Evolutionary conservation across 2,797 vertebrate genomes (phyloP).

Genomic region (Limosa lapponica): DNA sequence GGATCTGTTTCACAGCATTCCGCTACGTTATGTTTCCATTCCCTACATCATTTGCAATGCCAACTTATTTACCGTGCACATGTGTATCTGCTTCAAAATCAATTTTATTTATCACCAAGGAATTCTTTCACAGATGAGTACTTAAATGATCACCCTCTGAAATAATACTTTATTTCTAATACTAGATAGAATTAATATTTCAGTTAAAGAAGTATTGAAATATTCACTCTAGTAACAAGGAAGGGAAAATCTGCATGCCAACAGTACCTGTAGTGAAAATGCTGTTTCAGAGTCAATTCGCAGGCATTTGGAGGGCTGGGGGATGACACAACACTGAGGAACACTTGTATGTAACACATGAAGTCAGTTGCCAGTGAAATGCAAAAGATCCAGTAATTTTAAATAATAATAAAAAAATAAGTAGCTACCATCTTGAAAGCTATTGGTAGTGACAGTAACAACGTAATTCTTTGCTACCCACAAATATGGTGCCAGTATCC

Average conservation of each 20-base stretch:
- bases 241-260: slow-evolving; percentile 51
- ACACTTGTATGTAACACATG: slow-evolving; percentile 43
- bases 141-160: slow-evolving; percentile 51
- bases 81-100: slow-evolving; percentile 36
- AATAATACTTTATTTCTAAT: slow-evolving; percentile 63
- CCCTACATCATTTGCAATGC: background rate
- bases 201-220: slow-evolving; percentile 39
- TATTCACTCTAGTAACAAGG: slow-evolving; percentile 45
- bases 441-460: background rate
- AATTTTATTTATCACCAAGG: slow-evolving; percentile 43
- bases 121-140: slow-evolving; percentile 58
- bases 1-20: background rate
- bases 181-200: slow-evolving; percentile 56
- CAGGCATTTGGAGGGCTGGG: slow-evolving; percentile 27
- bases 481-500: background rate
- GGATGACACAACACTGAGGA: slow-evolving; percentile 49
- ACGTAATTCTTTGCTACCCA: background rate
- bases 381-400: background rate
- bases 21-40: background rate
- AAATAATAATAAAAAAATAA: background rate
- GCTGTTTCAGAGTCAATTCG: slow-evolving; percentile 26
- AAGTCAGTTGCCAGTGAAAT: slow-evolving; percentile 37
- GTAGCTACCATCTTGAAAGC: background rate
- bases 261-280: slow-evolving; percentile 60
- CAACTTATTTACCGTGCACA: slow-evolving; percentile 23